Evolutionary conservation across 2,888 invertebrate genomes (phyloP), one percentile per base, ranked within the genome.

Genomic region (Arenicola marina): DNA sequence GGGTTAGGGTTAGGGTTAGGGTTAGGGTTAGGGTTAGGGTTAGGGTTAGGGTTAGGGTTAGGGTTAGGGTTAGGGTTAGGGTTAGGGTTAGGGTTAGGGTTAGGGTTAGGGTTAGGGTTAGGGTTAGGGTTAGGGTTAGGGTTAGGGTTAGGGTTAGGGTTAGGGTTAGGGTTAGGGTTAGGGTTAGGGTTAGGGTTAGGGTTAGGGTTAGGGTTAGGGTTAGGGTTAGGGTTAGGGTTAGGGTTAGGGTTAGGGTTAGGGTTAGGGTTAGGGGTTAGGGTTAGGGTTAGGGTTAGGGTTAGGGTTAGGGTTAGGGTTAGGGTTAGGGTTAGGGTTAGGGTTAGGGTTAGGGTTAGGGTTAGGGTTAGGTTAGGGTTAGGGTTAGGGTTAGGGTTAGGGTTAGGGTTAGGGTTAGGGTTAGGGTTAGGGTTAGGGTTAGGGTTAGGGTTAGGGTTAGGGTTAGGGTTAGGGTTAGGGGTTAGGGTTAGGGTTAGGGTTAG

Each of bases 381-480:
- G 66, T 66, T 68, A 64, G 63, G 68, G 62, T 68, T 67, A 67
- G 70, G 66, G 65, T 69, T 59, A 62, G 66, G 66, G 65, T 68
- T 62, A 62, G 61, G 61, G 61, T 61, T 61, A 61, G 61, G 48
- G 61, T 61, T 55, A 55, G 54, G 61, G 54, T 61, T 55, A 55
- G 61, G 61, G 54, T 54, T 61, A 32, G 33, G 61, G 61, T 29
- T 55, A 55, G 61, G 61, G 54, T 61, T 55, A 55, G 61, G 55
- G 26, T 21, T 28, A 34, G 34, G 31, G 48, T 56, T 56, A 56
- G 56, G 56, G 56, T 56, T 56, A 43, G 56, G 56, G 56, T 56
- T 56, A 43, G 45, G 45, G 7, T 11, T 56, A 56, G n/a, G n/a
- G n/a, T n/a, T n/a, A n/a, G n/a, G n/a, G n/a, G n/a, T n/a, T n/a